These are phyloP conservation scores for Erythrocercus mccallii DNA, from an alignment of 2,113 vertebrate species.

Conservation along the genomic window DNA sequence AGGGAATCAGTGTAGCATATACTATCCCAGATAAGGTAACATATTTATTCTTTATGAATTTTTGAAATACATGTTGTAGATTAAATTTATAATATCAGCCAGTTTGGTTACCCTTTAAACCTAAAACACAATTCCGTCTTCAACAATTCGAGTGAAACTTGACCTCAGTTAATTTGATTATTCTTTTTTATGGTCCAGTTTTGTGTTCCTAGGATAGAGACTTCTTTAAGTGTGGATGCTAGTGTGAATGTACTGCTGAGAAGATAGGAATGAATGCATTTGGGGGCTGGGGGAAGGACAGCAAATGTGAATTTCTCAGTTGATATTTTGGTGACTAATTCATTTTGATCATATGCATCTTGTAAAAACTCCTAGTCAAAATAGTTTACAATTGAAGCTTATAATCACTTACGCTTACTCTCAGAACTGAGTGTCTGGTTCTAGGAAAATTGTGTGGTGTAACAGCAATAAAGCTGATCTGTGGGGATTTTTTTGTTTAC, in stretches of 20 bases:
- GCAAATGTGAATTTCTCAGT: not conserved
- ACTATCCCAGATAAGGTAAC: conserved; percentile 88
- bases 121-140: not conserved
- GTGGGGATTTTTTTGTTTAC: not conserved
- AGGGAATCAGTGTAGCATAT: conserved; percentile 92
- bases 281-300: not conserved
- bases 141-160: not conserved
- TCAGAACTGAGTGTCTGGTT: not conserved
- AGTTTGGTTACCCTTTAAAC: not conserved
- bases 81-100: not conserved
- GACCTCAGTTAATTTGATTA: not conserved
- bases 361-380: not conserved
- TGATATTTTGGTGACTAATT: not conserved
- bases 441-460: not conserved
- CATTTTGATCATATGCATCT: not conserved
- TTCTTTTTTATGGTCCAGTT: not conserved
- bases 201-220: not conserved
- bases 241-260: not conserved
- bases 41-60: not conserved
- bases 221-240: not conserved
- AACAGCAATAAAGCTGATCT: not conserved
- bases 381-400: not conserved
- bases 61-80: not conserved
- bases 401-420: not conserved
- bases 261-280: not conserved